These are phyloP conservation scores for Stenolophus ochropezus DNA, from an alignment of 2,888 invertebrate species.

Conservation along the genomic window DNA sequence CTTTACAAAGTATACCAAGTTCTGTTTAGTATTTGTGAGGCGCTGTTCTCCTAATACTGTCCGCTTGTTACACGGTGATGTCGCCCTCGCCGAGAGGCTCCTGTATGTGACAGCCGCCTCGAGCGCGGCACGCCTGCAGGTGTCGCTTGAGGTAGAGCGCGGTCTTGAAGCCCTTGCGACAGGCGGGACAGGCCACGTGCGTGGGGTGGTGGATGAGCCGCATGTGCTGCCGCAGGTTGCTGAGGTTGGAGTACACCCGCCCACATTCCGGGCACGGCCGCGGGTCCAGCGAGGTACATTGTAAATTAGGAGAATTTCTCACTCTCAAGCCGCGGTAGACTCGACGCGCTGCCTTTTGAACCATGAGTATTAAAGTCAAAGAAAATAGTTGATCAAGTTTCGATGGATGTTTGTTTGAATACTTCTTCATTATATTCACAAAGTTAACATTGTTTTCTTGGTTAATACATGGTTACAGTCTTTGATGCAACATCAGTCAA, in stretches of 20 bases:
- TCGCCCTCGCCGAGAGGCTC: not conserved
- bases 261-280: slow-evolving; percentile 80
- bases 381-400: no score
- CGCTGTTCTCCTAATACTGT: not conserved
- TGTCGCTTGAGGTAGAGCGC: slow-evolving; percentile 79
- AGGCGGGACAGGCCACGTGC: slow-evolving; percentile 77
- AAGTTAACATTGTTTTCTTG: no score
- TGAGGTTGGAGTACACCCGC: slow-evolving; percentile 80
- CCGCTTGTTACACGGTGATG: not conserved
- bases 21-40: no score
- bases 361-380: no score
- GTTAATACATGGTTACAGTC: no score
- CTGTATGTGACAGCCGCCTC: not conserved
- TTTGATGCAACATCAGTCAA: no score
- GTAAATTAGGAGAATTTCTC: no score
- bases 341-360: no score
- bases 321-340: no score
- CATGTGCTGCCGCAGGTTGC: slow-evolving; percentile 80
- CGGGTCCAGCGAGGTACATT: slow-evolving; percentile 74
- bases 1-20: no score
- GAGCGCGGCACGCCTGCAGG: slow-evolving; percentile 69
- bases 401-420: no score
- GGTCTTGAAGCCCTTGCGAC: slow-evolving; percentile 79
- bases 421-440: no score
- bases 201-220: slow-evolving; percentile 80